Evolutionary conservation across 2,797 vertebrate species (phyloP).

Genomic region (Apodemus agrarius): DNA sequence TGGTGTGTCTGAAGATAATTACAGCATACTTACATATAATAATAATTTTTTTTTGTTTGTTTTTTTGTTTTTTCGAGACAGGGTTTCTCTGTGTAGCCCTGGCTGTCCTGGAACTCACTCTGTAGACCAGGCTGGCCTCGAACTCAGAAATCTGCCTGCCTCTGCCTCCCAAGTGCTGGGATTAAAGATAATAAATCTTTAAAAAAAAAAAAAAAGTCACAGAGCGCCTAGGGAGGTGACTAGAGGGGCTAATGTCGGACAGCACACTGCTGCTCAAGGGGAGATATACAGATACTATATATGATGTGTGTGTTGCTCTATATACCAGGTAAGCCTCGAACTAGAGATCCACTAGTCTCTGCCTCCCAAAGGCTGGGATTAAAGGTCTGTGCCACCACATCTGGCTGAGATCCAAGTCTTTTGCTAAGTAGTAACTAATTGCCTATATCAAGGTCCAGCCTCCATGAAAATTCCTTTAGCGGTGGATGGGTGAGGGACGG

Average conservation of each 20-base stretch:
- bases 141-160: too few relatives aligned
- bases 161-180: too few relatives aligned
- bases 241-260: background rate
- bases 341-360: background rate
- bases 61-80: too few relatives aligned
- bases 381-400: background rate
- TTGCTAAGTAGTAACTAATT: background rate
- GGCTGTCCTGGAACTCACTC: too few relatives aligned
- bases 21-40: too few relatives aligned
- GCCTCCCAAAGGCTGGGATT: background rate
- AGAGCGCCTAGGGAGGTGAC: too few relatives aligned
- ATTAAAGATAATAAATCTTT: too few relatives aligned
- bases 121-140: too few relatives aligned
- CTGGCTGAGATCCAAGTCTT: background rate
- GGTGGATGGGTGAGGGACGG: rapidly evolving
- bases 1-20: too few relatives aligned
- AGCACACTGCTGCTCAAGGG: background rate
- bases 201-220: too few relatives aligned
- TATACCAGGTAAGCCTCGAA: background rate
- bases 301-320: background rate
- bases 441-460: background rate
- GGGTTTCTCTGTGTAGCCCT: too few relatives aligned
- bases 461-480: background rate
- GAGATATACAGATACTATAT: background rate
- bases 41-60: too few relatives aligned